Percentiles rank a stretch among this genome's conserved stretches.
Conservation (phyloP, 2,113 vertebrate genomes). For the Callithrix jacchus region DNA sequence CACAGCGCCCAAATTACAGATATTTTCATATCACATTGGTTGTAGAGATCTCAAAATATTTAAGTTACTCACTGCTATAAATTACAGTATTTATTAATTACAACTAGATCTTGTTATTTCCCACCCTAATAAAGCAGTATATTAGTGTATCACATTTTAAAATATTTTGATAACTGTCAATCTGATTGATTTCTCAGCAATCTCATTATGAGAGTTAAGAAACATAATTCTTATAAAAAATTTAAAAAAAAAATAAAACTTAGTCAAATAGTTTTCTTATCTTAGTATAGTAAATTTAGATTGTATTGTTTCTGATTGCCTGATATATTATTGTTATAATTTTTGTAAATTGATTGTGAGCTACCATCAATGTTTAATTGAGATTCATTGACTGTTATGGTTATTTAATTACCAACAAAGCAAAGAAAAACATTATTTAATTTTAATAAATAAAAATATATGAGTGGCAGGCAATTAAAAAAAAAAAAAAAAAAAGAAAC, state of each 20-base stretch:
- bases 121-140: background rate
- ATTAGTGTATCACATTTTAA: conserved; percentile 3
- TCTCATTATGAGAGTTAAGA: background rate
- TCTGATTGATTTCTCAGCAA: background rate
- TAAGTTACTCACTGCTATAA: background rate
- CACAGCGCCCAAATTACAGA: too few species aligned
- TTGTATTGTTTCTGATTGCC: conserved; percentile 32
- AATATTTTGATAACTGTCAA: conserved; percentile 54
- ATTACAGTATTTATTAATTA: background rate
- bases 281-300: conserved; percentile 16
- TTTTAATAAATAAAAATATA: conserved; percentile 62
- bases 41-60: conserved; percentile 15
- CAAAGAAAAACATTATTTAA: conserved; percentile 54
- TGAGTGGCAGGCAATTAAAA: conserved; percentile 57
- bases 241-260: conserved; percentile 43
- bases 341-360: conserved; percentile 53
- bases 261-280: conserved; percentile 17
- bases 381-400: conserved; percentile 24
- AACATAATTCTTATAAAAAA: too few species aligned
- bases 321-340: background rate
- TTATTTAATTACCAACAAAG: conserved; percentile 52
- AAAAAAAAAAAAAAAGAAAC: too few species aligned
- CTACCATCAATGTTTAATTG: conserved; percentile 41
- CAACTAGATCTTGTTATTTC: conserved; percentile 7
- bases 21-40: conserved; percentile 30